These are phyloP conservation scores for Sebastes itinus DNA, from an alignment of 2,797 vertebrate genomes.

Conservation along the genomic window DNA sequence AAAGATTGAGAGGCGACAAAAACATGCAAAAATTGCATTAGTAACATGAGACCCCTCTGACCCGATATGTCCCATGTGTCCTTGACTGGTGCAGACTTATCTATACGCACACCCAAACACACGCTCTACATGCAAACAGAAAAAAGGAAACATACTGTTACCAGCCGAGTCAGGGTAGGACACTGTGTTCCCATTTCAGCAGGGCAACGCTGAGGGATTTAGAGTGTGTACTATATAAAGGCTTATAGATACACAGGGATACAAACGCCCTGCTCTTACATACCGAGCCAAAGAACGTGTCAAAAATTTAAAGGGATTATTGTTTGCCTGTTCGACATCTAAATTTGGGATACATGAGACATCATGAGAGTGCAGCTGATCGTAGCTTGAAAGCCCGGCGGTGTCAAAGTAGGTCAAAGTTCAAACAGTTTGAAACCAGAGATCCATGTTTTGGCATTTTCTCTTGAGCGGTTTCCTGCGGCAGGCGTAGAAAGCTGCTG, in stretches of 20 bases:
- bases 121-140: slow-evolving; percentile 9
- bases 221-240: slow-evolving; percentile 27
- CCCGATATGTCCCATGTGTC: slow-evolving; percentile 2
- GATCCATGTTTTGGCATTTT: not conserved
- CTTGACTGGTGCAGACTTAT: slow-evolving; percentile 18
- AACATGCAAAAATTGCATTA: not conserved
- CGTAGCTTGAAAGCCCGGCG: not conserved
- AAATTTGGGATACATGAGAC: not conserved
- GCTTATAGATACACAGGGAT: not conserved
- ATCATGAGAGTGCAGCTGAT: not conserved
- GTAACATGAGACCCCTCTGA: not conserved
- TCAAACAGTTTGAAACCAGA: slow-evolving; percentile 17
- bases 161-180: slow-evolving; percentile 33
- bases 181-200: slow-evolving; percentile 38
- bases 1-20: not conserved
- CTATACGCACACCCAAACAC: slow-evolving; percentile 21
- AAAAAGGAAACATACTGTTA: slow-evolving; percentile 25
- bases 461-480: not conserved
- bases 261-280: not conserved
- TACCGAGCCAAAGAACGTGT: not conserved
- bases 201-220: slow-evolving; percentile 6
- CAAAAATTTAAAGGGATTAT: not conserved
- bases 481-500: not conserved
- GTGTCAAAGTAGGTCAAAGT: slow-evolving; percentile 33
- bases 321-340: not conserved